Evolutionary conservation across 2,888 invertebrate species (phyloP), one percentile per base, ranked within the genome.

Genomic region (Hirtodrosophila confusa): DNA sequence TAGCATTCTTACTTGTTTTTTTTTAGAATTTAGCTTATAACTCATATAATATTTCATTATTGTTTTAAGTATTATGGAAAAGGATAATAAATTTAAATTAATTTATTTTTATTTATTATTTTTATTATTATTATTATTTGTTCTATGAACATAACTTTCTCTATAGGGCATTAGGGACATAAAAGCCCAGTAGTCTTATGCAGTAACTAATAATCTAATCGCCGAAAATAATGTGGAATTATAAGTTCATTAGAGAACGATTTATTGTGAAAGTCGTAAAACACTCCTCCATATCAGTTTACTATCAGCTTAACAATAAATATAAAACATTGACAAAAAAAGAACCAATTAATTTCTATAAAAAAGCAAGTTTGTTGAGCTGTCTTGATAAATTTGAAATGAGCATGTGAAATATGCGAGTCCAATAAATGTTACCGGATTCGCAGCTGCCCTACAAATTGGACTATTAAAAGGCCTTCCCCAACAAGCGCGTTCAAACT

Each of bases 231-330:
- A 50, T 51, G 74, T 66, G 65, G 55, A 66, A 85, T 80, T 86
- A 75, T 66, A 75, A 86, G 69, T 41, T 62, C 79, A 78, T 74
- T 68, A 88, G 51, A 4, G 37, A 57, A 37, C 66, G 49, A 75
- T 82, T 87, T 85, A 45, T 64, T 51, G 61, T 50, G 35, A 54
- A 60, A 53, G 68, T 63, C 84, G 48, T 86, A 78, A 82, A 68
- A 55, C 60, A 62, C 60, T 69, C 17, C 27, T 35, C 45, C 41
- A 64, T 86, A 72, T 66, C 61, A 93, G 55, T 44, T 50, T 12
- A 56, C 24, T 62, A 62, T 17, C 54, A 61, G 8, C 56, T 48
- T 53, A 53, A 24, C 41, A 43, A 54, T 50, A 76, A 64, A 61
- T 35, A 47, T 33, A 23, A 50, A n/a, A 50, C 8, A 31, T 39